A percentile compares a stretch with the other conserved stretches of the same genome.
Conservation (phyloP, 2,888 invertebrate species). For the Dinocampus coccinellae region DNA sequence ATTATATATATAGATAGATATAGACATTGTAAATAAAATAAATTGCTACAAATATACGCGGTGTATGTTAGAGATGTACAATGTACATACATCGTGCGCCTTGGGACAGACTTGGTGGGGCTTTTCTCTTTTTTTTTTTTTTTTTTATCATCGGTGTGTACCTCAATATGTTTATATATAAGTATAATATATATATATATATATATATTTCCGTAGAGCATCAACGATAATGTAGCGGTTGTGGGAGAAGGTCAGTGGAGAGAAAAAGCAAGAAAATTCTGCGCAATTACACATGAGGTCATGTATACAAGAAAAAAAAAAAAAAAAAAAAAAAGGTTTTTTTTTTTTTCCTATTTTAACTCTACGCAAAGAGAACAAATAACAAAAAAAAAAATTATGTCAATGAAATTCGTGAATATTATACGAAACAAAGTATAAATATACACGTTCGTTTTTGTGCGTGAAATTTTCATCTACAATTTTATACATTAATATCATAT, state of each 20-base stretch:
- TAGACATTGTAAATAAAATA: not conserved
- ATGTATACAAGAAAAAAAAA: not conserved
- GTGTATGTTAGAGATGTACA: not conserved
- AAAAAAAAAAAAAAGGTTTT: not conserved
- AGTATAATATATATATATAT: not conserved
- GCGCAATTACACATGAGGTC: not conserved
- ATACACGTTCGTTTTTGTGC: too few relatives aligned
- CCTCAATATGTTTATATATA: not conserved
- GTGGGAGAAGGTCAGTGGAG: not conserved
- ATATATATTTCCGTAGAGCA: not conserved
- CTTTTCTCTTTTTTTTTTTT: slow-evolving; percentile 5
- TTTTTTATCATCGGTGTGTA: not conserved
- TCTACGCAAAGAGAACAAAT: too few relatives aligned
- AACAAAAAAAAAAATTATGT: not conserved
- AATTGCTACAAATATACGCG: not conserved
- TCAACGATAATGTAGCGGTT: slow-evolving; percentile 5
- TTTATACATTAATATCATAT: not conserved
- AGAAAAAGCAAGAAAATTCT: slow-evolving; percentile 12
- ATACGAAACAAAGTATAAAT: too few relatives aligned
- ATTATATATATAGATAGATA: not conserved
- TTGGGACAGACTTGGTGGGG: not conserved
- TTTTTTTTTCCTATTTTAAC: not conserved
- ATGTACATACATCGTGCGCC: not conserved
- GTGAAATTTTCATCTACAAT: not conserved
- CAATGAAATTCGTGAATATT: not conserved